Evolutionary conservation across 1,140 invertebrate species (phyloP).

Genomic region (Calliphora vicina): DNA sequence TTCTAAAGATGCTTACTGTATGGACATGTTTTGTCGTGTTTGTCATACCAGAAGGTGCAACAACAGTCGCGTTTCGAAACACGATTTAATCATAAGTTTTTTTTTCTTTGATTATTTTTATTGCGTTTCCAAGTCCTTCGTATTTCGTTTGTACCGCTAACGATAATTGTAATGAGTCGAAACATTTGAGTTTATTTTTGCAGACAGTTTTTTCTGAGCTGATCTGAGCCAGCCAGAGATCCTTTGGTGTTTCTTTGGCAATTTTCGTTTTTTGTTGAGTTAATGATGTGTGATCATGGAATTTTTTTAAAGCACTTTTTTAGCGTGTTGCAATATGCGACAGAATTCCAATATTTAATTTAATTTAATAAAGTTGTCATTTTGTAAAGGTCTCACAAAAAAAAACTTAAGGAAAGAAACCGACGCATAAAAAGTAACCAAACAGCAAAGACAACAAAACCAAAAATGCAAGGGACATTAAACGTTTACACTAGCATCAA

Average conservation of each 20-base stretch:
- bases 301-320: conserved; percentile 27
- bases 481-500: neutral
- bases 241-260: neutral
- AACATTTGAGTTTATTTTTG: neutral
- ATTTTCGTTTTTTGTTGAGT: conserved; percentile 9
- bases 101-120: neutral
- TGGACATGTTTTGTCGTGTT: conserved; percentile 22
- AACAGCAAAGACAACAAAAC: neutral
- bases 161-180: conserved; percentile 2
- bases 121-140: neutral
- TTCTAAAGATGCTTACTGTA: neutral
- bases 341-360: conserved; percentile 31
- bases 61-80: conserved; percentile 28
- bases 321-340: neutral
- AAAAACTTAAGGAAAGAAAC: neutral
- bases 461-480: neutral
- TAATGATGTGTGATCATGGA: conserved; percentile 37
- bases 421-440: neutral
- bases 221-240: neutral
- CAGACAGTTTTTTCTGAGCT: neutral
- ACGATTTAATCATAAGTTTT: conserved; percentile 21
- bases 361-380: conserved; percentile 36
- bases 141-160: neutral
- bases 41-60: conserved; percentile 34
- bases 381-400: neutral